phyloP scores from a whole-genome alignment of 2,797 vertebrate species.

The Smutsia temminckii region DNA sequence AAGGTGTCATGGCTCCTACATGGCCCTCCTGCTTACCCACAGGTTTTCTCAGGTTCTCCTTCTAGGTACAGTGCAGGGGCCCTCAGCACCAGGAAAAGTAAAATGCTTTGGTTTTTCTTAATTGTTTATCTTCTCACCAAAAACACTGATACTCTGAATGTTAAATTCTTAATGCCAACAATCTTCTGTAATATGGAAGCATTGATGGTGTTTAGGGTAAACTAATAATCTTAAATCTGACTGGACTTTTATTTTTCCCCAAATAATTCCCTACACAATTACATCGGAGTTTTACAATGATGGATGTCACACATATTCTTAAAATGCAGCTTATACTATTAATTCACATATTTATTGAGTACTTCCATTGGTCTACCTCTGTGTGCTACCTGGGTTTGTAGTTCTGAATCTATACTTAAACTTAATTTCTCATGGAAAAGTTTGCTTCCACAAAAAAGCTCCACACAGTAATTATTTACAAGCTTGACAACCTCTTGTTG shows the following conservation, averaged over 20 bases:
- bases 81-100: not conserved
- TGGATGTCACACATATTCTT: not conserved
- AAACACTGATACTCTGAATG: not conserved
- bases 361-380: not conserved
- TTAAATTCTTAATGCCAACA: not conserved
- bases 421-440: conserved; percentile 62
- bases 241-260: not conserved
- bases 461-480: conserved; percentile 56
- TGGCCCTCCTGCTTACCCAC: not conserved
- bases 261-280: not conserved
- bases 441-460: conserved; percentile 56
- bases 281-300: not conserved
- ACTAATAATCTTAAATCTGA: not conserved
- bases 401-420: not conserved
- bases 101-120: not conserved
- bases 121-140: not conserved
- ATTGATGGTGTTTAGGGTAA: not conserved
- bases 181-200: not conserved
- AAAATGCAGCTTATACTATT: not conserved
- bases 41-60: not conserved
- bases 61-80: rapidly evolving
- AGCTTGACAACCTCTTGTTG: conserved; percentile 71
- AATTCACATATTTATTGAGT: not conserved
- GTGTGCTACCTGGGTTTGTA: not conserved
- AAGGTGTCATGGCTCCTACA: not conserved